Evolutionary conservation across 2,113 vertebrate genomes (phyloP), one percentile per base, ranked within the genome.

Genomic region (Cynoglossus semilaevis): DNA sequence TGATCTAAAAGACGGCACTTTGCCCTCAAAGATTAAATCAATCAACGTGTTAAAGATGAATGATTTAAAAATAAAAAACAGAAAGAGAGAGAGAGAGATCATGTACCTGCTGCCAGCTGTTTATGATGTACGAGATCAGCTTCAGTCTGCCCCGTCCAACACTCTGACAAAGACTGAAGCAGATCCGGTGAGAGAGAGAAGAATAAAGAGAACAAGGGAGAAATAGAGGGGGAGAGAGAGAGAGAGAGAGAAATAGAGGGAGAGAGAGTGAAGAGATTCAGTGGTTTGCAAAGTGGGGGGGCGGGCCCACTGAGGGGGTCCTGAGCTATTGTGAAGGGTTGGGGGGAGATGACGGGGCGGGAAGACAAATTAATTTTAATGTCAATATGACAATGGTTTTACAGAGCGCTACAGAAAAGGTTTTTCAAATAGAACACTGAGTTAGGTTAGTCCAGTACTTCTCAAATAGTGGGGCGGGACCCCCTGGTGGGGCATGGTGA

Each of bases 21-120:
- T n/a, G n/a, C n/a, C n/a, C n/a, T n/a, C 6, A 29, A 29, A 2
- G 22, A 29, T 6, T 29, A 6, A 29, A 4, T 4, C 2, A 29
- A 29, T 6, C 22, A 29, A 29, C 22, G 6, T 29, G 22, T 29
- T 4, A 29, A 29, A 29, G 22, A 29, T 29, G n/a, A n/a, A n/a
- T n/a, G n/a, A n/a, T 29, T 29, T 4, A 29, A 9, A 54, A 18
- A 5, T 22, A 2, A 4, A 56, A 36, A 48, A 15, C 2, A 29
- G 13, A 47, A 9, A 29, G 16, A 52, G 10, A 1, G 12, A 41
- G 34, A 45, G 40, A 60, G 1, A 77, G 46, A 76, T 49, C 12
- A 34, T 56, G 46, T 80, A 86, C 86, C 70, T 85, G 42, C 73
- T 67, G 69, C 68, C 44, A 37, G 61, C 67, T 74, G 63, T 51